phyloP scores from a whole-genome alignment of 2,113 vertebrate genomes.

The Agapornis roseicollis region DNA sequence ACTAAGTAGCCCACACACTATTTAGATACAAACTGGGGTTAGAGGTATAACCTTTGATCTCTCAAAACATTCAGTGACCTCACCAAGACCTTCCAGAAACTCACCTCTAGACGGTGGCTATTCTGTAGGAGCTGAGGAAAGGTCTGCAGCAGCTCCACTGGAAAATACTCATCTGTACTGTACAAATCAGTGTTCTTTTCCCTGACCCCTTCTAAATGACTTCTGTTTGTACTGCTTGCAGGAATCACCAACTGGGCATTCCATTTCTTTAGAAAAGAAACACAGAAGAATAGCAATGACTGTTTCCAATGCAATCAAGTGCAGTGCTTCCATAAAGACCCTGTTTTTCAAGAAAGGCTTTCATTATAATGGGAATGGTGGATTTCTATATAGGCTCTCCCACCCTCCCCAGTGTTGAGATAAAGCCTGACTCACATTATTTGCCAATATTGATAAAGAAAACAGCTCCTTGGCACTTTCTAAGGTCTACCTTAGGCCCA shows the following conservation, averaged over 20 bases:
- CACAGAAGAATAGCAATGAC: not conserved
- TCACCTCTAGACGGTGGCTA: slow-evolving; percentile 86
- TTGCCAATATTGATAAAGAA: not conserved
- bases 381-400: not conserved
- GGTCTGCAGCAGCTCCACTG: slow-evolving; percentile 81
- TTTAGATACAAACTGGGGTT: not conserved
- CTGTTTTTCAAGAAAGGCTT: not conserved
- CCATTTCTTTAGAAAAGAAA: slow-evolving; percentile 79
- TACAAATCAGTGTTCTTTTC: not conserved
- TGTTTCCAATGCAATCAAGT: not conserved
- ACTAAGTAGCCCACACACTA: not conserved
- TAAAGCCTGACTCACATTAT: not conserved
- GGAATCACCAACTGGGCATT: slow-evolving; percentile 71
- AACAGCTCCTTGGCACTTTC: not conserved
- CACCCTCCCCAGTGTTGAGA: not conserved
- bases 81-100: not conserved
- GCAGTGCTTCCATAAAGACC: not conserved
- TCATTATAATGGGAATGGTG: not conserved
- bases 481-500: not conserved
- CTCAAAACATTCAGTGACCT: not conserved
- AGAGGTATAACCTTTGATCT: not conserved
- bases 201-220: not conserved
- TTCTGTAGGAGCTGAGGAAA: slow-evolving; percentile 88
- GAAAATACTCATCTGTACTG: slow-evolving; percentile 38
- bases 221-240: slow-evolving; percentile 6